These are phyloP conservation scores for Lobophora halterata DNA, from an alignment of 2,888 invertebrate species.

Conservation along the genomic window DNA sequence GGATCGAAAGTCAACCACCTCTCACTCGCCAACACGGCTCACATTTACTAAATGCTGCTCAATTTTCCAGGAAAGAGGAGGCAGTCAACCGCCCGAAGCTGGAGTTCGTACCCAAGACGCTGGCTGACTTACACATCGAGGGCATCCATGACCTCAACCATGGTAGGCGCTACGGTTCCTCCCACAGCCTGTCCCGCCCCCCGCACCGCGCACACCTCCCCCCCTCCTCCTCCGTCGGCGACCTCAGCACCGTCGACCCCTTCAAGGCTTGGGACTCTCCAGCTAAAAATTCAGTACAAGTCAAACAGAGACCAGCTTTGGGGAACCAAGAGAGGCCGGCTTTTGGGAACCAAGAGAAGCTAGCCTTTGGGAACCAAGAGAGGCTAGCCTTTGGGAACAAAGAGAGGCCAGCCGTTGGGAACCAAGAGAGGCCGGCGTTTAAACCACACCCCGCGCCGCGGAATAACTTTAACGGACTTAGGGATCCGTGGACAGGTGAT, in stretches of 20 bases:
- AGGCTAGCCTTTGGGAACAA: too few relatives aligned
- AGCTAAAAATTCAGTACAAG: constrained; percentile 15
- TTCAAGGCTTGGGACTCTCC: constrained; percentile 67
- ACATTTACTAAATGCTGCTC: neutral
- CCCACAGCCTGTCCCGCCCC: constrained; percentile 68
- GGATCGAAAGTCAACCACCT: too few relatives aligned
- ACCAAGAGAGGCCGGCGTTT: constrained; percentile 36
- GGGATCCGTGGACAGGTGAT: constrained; percentile 83
- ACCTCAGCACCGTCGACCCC: constrained; percentile 61
- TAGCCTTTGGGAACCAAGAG: neutral
- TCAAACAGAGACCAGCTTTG: neutral
- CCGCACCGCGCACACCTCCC: constrained; percentile 56
- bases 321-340: neutral
- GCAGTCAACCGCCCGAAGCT: constrained; percentile 93
- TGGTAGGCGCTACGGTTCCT: constrained; percentile 82
- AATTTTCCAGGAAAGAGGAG: constrained; percentile 87
- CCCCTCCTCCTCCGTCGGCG: constrained; percentile 65
- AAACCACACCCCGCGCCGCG: constrained; percentile 67
- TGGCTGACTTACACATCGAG: constrained; percentile 93
- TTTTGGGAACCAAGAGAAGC: neutral
- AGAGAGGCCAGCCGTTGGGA: neutral
- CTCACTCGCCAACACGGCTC: too few relatives aligned
- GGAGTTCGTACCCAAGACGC: constrained; percentile 95
- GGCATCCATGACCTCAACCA: constrained; percentile 85
- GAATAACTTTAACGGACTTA: constrained; percentile 64